Base-by-base conservation (phyloP, 2,113 vertebrate species). In the Neolamprologus falcicula region DNA sequence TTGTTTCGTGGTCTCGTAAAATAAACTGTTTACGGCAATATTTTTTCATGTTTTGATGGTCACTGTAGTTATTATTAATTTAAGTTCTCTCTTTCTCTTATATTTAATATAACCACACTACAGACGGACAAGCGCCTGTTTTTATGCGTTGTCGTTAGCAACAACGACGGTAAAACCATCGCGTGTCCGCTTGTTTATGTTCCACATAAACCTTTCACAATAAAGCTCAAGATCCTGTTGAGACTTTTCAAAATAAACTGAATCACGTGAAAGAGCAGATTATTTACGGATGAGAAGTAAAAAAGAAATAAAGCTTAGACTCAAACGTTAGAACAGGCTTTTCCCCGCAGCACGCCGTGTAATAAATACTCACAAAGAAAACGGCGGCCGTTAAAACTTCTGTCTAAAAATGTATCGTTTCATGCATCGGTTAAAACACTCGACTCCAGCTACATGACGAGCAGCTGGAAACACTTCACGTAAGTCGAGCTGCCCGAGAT, bases 1-100 rank as follows among this genome's bases (percentile, higher is more conserved):
- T 55, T 55, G 54, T 55, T 26, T 55, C 21, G 21, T 26, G 21
- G 7, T 55, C 2, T 55, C 7, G 7, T 0, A 55, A 55, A 55
- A 55, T 55, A 55, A 55, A 55, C 54, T 2, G 12, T 55, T 55
- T 55, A 55, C 0, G 0, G 0, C 3, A 26, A 55, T 55, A 26
- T 55, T 26, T 55, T 0, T 26, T 55, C 21, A 55, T 26, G 53
- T 14, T 55, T 0, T 55, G 21, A 55, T 55, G 52, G 52, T 14
- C 4, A 5, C 21, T 55, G 11, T 14, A 26, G 54, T 13, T 14
- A 45, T 45, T 55, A 55, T 26, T 55, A 0, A 4, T 24, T 24
- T 55, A 13, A 55, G 11, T 55, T 26, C 4, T 55, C 1, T 26
- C 11, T 55, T 13, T 55, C 21, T 55, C 54, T 55, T 13, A 55